phyloP scores from a whole-genome alignment of 2,888 invertebrate species.

The Hypolimnas misippus region DNA sequence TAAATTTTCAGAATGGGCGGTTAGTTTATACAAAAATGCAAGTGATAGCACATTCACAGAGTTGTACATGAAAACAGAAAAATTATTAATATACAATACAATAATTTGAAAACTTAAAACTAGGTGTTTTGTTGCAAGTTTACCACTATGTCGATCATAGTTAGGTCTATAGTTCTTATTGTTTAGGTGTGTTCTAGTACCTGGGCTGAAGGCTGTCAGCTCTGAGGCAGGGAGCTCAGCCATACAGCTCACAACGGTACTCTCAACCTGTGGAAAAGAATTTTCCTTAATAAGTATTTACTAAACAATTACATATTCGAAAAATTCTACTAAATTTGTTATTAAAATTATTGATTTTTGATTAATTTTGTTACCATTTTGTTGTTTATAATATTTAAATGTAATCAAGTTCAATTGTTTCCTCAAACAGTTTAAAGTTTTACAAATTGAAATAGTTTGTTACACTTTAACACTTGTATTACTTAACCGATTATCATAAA shows the following conservation, averaged over 20 bases:
- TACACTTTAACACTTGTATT: too few species aligned
- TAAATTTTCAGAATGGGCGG: constrained; percentile 1
- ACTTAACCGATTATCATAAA: background rate
- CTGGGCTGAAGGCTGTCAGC: constrained; percentile 70
- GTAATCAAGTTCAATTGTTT: too few species aligned
- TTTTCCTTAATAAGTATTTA: constrained; percentile 8
- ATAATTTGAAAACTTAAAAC: constrained; percentile 47
- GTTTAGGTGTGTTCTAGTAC: constrained; percentile 68
- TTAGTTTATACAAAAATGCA: constrained; percentile 13
- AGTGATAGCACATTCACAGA: constrained; percentile 28
- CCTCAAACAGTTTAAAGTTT: too few species aligned
- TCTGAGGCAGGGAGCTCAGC: constrained; percentile 57
- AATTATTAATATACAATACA: constrained; percentile 42
- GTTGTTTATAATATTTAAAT: too few species aligned
- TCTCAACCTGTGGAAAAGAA: constrained; percentile 59
- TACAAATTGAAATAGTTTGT: too few species aligned
- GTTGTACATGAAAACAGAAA: constrained; percentile 37
- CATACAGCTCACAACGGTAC: constrained; percentile 69
- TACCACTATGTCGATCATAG: constrained; percentile 79
- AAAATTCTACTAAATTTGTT: background rate
- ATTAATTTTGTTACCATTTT: too few species aligned
- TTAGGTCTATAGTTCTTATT: constrained; percentile 70
- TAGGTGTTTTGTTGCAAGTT: constrained; percentile 68
- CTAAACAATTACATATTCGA: too few species aligned
- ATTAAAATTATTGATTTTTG: background rate